phyloP scores from a whole-genome alignment of 2,888 invertebrate genomes.

The Xanthia icteritia region DNA sequence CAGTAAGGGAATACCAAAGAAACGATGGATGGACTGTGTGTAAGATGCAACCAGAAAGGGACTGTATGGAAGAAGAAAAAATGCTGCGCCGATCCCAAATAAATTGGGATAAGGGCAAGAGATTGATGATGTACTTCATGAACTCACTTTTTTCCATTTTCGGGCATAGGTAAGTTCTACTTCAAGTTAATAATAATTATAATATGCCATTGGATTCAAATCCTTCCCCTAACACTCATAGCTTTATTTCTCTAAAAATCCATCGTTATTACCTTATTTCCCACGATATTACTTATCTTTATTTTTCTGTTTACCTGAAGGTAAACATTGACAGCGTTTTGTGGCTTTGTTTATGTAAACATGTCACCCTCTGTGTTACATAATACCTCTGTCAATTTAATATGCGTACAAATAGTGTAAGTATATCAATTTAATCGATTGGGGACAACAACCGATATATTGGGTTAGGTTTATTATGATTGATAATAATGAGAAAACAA shows the following conservation, averaged over 20 bases:
- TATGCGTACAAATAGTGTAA: constrained; percentile 16
- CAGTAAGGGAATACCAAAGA: neutral
- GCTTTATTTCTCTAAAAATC: constrained; percentile 9
- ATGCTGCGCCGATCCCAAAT: no score
- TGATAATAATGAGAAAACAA: neutral
- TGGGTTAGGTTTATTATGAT: constrained; percentile 4
- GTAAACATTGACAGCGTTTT: constrained; percentile 14
- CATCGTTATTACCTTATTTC: constrained; percentile 17
- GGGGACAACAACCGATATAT: neutral
- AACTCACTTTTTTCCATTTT: neutral
- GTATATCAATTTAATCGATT: constrained; percentile 34
- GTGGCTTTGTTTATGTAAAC: constrained; percentile 34
- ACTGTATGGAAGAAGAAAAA: neutral
- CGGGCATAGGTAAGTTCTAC: neutral
- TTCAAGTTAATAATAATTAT: no score
- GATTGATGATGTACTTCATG: neutral
- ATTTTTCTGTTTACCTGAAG: constrained; percentile 38
- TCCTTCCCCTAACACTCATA: neutral
- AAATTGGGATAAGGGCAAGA: no score
- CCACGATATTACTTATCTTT: constrained; percentile 22
- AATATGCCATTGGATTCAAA: neutral
- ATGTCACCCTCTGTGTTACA: constrained; percentile 13
- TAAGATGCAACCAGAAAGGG: no score
- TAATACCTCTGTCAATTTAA: constrained; percentile 25
- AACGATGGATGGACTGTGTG: neutral